Percentiles rank a stretch among this genome's conserved stretches.
Conservation (phyloP, 2,113 vertebrate genomes). For the Diphyllodes magnificus region DNA sequence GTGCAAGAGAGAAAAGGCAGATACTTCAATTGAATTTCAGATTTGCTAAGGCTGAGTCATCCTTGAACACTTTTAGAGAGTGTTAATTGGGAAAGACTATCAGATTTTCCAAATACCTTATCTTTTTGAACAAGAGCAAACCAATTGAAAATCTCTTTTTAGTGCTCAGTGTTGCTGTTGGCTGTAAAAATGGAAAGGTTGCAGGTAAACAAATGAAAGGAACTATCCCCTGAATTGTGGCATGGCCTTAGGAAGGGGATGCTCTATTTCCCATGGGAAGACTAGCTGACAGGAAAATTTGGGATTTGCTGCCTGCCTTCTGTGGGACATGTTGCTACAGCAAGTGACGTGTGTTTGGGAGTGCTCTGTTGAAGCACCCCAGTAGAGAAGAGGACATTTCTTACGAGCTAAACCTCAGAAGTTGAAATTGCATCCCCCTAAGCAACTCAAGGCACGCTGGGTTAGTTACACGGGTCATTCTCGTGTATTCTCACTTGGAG, state of each 20-base stretch:
- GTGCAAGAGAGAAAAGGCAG: neutral
- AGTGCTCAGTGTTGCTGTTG: neutral
- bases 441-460: neutral
- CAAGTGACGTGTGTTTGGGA: rapidly evolving
- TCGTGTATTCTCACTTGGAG: rapidly evolving
- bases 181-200: neutral
- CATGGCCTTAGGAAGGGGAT: neutral
- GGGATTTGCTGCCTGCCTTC: slow-evolving; percentile 25
- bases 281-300: neutral
- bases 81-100: neutral
- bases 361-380: neutral
- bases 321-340: neutral
- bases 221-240: neutral
- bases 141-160: neutral
- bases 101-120: neutral
- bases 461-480: neutral
- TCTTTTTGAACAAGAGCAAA: neutral
- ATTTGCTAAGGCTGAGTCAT: neutral
- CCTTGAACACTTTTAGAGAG: neutral
- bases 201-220: neutral
- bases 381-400: neutral
- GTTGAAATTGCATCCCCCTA: neutral
- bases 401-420: neutral
- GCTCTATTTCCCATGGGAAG: neutral
- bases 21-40: neutral